These are phyloP conservation scores for Drosophila meridiana DNA, from an alignment of 2,888 invertebrate species.

Conservation along the genomic window DNA sequence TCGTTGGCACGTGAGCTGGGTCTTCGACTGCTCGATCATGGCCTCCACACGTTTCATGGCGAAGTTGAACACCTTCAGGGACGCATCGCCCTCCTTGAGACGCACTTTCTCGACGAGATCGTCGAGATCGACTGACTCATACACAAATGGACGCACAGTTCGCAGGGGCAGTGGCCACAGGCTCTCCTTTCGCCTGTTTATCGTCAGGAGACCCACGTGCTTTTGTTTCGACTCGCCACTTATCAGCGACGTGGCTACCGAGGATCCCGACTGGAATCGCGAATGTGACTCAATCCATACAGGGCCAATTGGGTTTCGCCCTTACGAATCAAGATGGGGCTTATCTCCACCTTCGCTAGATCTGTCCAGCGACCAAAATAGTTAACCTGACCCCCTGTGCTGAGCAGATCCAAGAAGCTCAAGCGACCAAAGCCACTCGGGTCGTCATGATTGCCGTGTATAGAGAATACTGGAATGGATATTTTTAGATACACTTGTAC, in stretches of 20 bases:
- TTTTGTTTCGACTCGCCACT: slow-evolving; percentile 94
- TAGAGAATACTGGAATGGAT: slow-evolving; percentile 96
- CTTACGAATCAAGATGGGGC: slow-evolving; percentile 93
- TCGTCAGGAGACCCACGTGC: slow-evolving; percentile 92
- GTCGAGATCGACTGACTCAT: slow-evolving; percentile 89
- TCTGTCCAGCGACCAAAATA: slow-evolving; percentile 97
- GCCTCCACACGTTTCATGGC: slow-evolving; percentile 88
- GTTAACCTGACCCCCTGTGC: slow-evolving; percentile 94
- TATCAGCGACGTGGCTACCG: slow-evolving; percentile 97
- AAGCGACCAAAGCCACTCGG: slow-evolving; percentile 90
- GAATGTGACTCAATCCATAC: slow-evolving; percentile 97
- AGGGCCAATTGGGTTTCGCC: slow-evolving; percentile 93
- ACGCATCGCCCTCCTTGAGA: slow-evolving; percentile 82
- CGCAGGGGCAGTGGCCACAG: slow-evolving; percentile 90
- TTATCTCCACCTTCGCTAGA: slow-evolving; percentile 89
- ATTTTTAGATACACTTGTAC: slow-evolving; percentile 92
- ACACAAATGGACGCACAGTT: slow-evolving; percentile 96
- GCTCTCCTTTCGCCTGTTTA: slow-evolving; percentile 90
- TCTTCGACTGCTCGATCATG: slow-evolving; percentile 86
- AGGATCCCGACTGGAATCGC: slow-evolving; percentile 97
- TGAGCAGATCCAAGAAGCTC: slow-evolving; percentile 95
- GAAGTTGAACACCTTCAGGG: slow-evolving; percentile 84
- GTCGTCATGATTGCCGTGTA: slow-evolving; percentile 99
- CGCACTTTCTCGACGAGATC: slow-evolving; percentile 85
- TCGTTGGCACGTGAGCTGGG: slow-evolving; percentile 88